These are phyloP conservation scores for Leucania comma DNA, from an alignment of 2,888 invertebrate species.

Conservation along the genomic window DNA sequence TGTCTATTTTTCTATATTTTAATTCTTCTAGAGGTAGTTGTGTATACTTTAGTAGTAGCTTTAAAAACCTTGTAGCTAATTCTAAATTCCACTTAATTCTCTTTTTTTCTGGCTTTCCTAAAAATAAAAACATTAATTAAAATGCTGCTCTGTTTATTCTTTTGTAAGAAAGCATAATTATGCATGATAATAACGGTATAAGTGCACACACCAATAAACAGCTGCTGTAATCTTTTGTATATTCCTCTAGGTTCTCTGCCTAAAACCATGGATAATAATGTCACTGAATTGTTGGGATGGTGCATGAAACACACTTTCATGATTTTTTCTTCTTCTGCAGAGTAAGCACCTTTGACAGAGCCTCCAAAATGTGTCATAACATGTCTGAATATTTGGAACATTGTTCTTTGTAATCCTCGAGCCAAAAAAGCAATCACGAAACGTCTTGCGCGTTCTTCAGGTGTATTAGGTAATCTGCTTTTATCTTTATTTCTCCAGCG, in stretches of 20 bases:
- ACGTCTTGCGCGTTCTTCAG: slow-evolving; percentile 75
- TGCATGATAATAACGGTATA: neutral
- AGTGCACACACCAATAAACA: slow-evolving; percentile 67
- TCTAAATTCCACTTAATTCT: slow-evolving; percentile 77
- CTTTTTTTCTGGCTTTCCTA: slow-evolving; percentile 73
- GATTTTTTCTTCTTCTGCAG: slow-evolving; percentile 78
- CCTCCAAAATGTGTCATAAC: slow-evolving; percentile 71
- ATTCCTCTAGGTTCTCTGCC: slow-evolving; percentile 80
- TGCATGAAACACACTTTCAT: slow-evolving; percentile 80
- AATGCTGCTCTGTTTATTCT: neutral
- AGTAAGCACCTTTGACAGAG: slow-evolving; percentile 72
- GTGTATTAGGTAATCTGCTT: slow-evolving; percentile 65
- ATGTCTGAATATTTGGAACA: slow-evolving; percentile 80
- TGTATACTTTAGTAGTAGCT: slow-evolving; percentile 73
- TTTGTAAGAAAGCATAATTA: neutral
- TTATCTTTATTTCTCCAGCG: slow-evolving; percentile 79
- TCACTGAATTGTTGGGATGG: slow-evolving; percentile 71
- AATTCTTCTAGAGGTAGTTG: slow-evolving; percentile 74
- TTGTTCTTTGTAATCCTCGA: slow-evolving; percentile 77
- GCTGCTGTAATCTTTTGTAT: slow-evolving; percentile 71
- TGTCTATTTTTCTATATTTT: slow-evolving; percentile 76
- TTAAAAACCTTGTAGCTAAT: slow-evolving; percentile 77
- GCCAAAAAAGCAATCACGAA: slow-evolving; percentile 80
- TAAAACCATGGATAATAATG: slow-evolving; percentile 73
- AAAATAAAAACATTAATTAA: neutral